Percentiles rank a stretch among this genome's conserved stretches.
phyloP scores from a whole-genome alignment of 2,113 vertebrate species.

The Tychaedon coryphoeus region DNA sequence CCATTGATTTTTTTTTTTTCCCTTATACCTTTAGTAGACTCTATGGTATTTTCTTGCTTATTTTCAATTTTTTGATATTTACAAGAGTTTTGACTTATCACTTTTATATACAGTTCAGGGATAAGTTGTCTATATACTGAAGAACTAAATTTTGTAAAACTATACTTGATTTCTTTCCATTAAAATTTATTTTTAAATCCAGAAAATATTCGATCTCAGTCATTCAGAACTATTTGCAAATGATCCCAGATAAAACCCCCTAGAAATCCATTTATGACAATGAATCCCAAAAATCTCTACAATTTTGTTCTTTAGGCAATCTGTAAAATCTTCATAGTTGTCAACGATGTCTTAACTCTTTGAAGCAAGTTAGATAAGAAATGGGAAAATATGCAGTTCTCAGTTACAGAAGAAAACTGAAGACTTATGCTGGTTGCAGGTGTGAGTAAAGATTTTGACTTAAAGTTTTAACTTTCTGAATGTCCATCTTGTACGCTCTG shows the following conservation, averaged over 20 bases:
- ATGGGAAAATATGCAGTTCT: not conserved
- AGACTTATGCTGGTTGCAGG: not conserved
- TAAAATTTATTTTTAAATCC: not conserved
- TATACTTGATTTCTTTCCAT: not conserved
- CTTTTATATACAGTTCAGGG: not conserved
- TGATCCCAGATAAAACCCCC: fast-evolving
- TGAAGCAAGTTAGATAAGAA: not conserved
- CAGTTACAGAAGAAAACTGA: not conserved
- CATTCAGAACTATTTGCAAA: not conserved
- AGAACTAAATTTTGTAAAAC: not conserved
- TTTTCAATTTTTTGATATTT: not conserved
- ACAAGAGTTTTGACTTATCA: not conserved
- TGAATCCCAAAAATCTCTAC: not conserved
- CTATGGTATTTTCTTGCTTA: not conserved
- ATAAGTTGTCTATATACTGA: not conserved
- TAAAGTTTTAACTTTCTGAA: not conserved
- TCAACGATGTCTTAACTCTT: not conserved
- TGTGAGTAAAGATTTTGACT: not conserved
- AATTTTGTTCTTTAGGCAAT: not conserved
- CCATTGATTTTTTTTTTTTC: not conserved
- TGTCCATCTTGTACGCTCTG: not conserved
- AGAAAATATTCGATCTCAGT: not conserved
- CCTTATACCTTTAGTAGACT: not conserved
- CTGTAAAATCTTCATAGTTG: not conserved
- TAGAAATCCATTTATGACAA: not conserved